A percentile compares a stretch with the other conserved stretches of the same genome.
These are phyloP conservation scores for Nephila pilipes DNA, from an alignment of 1,140 invertebrate genomes.

Conservation along the genomic window DNA sequence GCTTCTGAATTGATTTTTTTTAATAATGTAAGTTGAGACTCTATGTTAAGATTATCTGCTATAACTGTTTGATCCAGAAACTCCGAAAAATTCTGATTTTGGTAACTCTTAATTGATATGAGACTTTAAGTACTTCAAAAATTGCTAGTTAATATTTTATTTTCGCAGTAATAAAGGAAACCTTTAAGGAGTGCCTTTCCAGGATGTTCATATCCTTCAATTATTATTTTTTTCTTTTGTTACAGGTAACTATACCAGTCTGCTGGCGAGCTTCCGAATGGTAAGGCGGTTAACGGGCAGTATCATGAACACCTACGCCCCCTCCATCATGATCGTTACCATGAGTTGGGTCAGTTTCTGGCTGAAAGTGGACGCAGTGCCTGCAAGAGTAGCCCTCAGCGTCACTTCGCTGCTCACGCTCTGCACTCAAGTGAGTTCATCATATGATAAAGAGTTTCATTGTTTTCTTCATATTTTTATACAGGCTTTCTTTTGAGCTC, in stretches of 20 bases:
- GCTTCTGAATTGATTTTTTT: no score
- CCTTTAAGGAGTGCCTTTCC: no score
- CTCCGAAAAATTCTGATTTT: no score
- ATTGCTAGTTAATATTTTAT: no score
- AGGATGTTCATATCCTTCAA: no score
- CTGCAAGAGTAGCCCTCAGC: conserved; percentile 80
- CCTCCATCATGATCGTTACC: conserved; percentile 76
- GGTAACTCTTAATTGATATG: no score
- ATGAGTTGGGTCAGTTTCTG: conserved; percentile 80
- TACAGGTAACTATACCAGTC: conserved; percentile 69
- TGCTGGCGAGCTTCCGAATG: conserved; percentile 76
- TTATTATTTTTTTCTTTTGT: not conserved
- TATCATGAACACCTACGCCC: conserved; percentile 77
- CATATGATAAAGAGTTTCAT: not conserved
- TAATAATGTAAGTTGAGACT: no score
- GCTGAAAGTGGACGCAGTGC: conserved; percentile 81
- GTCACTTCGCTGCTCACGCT: conserved; percentile 70
- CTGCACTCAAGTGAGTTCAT: conserved; percentile 50
- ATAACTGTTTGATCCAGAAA: no score
- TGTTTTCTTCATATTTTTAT: not conserved
- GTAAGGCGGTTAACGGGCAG: conserved; percentile 75
- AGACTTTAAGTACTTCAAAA: no score
- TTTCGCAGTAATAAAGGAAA: no score
- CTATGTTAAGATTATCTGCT: no score
- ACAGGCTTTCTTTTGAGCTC: not conserved